Base-by-base conservation (phyloP, 2,797 vertebrate species). In the Acropternis orthonyx region DNA sequence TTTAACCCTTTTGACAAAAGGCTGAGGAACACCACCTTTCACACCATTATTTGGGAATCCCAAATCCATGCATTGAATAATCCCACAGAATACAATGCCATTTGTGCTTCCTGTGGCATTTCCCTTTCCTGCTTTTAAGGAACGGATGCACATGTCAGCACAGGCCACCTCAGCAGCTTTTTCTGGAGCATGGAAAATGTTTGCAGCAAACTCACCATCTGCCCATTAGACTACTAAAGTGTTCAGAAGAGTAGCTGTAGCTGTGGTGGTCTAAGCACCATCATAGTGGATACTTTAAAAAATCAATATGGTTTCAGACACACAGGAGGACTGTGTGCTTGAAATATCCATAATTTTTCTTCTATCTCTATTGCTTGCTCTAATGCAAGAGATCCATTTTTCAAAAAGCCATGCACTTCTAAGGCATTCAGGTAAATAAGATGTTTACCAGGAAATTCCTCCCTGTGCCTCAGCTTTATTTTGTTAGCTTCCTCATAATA, bases 371-470 rank as follows among this genome's bases (percentile, higher is more conserved):
- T 34, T 73, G 41, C 41, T 65, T 56, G 44, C 30, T 67, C 1
- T 21, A 92, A 89, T 7, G 49, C 55, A 71, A 59, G 22, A 81
- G 36, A 76, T 32, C 1, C 0, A 24, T 46, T 63, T 85, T n/a
- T 32, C 27, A 49, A 37, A 44, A 85, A 81, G 19, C 26, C 44
- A 51, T 37, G 54, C 43, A 58, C 39, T 71, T 62, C 24, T 78
- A 81, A 69, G 84, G 54, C 63, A 82, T 32, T 67, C 22, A 54
- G n/a, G 24, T 88, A 89, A 88, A 56, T 19, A 55, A 76, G 17
- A 44, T 62, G 11, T 94, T 96, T 98, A 99, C 99, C 98, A 92
- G 98, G 98, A 97, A 98, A 98, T 85, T 98, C 97, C 94, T 98
- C 97, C 71, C 94, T 97, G 96, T 99, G 98, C 65, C 97, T 98